Evolutionary conservation across 92 coral and sea anemone species (phyloP).

Genomic region (Diadumene lineata): DNA sequence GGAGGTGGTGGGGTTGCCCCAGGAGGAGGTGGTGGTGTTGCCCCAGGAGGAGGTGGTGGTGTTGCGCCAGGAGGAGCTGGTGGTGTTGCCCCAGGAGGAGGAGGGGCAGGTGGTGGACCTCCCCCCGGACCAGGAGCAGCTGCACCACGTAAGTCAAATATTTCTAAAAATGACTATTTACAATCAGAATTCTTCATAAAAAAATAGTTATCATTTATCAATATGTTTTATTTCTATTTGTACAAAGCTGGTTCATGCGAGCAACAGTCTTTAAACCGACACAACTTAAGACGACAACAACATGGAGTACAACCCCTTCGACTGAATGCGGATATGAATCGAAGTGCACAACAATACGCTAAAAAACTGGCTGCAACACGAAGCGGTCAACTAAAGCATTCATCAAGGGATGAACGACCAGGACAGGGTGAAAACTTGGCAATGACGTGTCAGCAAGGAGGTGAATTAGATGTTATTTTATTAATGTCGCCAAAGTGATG

Average conservation of each 20-base stretch:
- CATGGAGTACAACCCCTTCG: constrained; percentile 30
- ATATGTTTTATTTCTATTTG: neutral
- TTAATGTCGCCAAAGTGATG: no score
- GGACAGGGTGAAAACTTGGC: constrained; percentile 50
- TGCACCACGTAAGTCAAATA: neutral
- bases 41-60: neutral
- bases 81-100: neutral
- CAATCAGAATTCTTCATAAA: no score
- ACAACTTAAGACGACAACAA: constrained; percentile 24
- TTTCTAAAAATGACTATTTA: no score
- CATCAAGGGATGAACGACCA: constrained; percentile 14
- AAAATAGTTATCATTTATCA: no score
- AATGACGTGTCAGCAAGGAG: constrained; percentile 17
- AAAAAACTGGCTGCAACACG: constrained; percentile 14
- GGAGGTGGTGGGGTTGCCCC: neutral
- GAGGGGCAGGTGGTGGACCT: neutral
- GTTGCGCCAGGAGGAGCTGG: neutral
- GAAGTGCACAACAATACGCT: constrained; percentile 30
- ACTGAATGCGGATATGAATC: constrained; percentile 17
- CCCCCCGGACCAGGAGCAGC: neutral
- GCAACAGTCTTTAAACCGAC: constrained; percentile 20
- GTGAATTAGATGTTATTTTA: neutral
- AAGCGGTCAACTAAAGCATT: constrained; percentile 18
- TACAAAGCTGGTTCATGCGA: constrained; percentile 5
- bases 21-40: constrained; percentile 2